Conservation (phyloP, 92 coral and sea anemone genomes). For the Paramuricea clavata region DNA sequence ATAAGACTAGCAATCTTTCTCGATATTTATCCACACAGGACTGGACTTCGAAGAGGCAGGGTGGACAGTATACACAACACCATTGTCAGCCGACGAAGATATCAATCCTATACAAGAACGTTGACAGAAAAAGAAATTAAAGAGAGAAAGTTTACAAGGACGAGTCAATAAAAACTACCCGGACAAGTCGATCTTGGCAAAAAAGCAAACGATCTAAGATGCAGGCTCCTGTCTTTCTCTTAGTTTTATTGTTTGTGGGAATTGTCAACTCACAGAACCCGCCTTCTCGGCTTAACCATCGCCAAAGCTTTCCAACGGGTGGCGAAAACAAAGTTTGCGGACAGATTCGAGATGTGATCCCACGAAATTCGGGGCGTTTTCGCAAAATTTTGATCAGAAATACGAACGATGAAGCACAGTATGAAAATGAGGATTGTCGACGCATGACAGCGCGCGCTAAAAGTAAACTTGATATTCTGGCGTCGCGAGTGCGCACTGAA, state of each 20-base stretch:
- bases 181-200: not conserved
- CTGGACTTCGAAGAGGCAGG: not conserved
- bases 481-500: constrained; percentile 68
- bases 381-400: constrained; percentile 89
- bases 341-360: constrained; percentile 85
- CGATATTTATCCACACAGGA: not conserved
- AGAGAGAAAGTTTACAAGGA: not conserved
- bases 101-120: not conserved
- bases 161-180: not conserved
- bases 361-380: constrained; percentile 87
- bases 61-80: not conserved
- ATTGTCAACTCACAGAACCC: not conserved
- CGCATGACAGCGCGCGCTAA: constrained; percentile 94
- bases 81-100: not conserved
- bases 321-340: constrained; percentile 83
- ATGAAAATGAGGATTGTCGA: constrained; percentile 81
- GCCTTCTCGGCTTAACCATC: constrained; percentile 19
- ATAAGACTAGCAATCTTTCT: not conserved
- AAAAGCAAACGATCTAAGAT: not conserved
- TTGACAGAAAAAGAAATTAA: not conserved
- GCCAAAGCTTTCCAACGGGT: constrained; percentile 71
- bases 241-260: not conserved
- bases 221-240: not conserved
- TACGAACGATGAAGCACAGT: constrained; percentile 71
- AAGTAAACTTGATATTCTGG: constrained; percentile 89